Base-by-base conservation (phyloP, 1,140 invertebrate genomes). In the Augochlora pura region DNA sequence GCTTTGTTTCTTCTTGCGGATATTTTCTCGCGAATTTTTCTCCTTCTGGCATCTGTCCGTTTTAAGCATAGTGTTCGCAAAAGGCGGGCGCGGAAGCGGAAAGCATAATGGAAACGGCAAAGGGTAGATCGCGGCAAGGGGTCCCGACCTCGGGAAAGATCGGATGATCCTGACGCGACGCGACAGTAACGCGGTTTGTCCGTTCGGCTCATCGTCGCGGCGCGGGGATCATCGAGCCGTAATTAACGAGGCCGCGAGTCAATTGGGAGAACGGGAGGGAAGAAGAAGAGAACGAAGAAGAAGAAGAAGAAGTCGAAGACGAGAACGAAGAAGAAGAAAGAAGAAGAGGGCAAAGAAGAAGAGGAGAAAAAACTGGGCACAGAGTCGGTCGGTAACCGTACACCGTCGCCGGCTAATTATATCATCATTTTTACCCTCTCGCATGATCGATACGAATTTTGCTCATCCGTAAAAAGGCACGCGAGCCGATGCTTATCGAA, bases 391-490 rank as follows among this genome's bases (percentile, higher is more conserved):
- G 52, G 69, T 71, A 57, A 71, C 38, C 69, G 38, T 59, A 68
- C 54, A 75, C 72, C 64, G n/a, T 52, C n/a, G 7, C 7, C 70
- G 27, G 42, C 42, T 74, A 68, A 67, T 74, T 80, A 62, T 63
- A 73, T 60, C 49, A 27, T 72, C 9, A 38, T 59, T 59, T 65
- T 67, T 72, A 32, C 25, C 54, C 16, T 2, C n/a, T 68, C 64
- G 60, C 65, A 54, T 32, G 67, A 77, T 77, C 75, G 54, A 78
- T 67, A 52, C 49, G 42, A 77, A 77, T 77, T 77, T 59, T 62
- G 80, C 32, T 68, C 78, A n/a, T 54, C 77, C 52, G 23, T 67
- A n/a, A 62, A 78, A 54, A 72, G 60, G 73, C 72, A 46, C 72
- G 57, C 52, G 72, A 62, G 49, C 62, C 25, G 64, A 21, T 16